A percentile compares a stretch with the other conserved stretches of the same genome.
These are phyloP conservation scores for Perognathus longimembris DNA, from an alignment of 2,113 vertebrate species.

Conservation along the genomic window DNA sequence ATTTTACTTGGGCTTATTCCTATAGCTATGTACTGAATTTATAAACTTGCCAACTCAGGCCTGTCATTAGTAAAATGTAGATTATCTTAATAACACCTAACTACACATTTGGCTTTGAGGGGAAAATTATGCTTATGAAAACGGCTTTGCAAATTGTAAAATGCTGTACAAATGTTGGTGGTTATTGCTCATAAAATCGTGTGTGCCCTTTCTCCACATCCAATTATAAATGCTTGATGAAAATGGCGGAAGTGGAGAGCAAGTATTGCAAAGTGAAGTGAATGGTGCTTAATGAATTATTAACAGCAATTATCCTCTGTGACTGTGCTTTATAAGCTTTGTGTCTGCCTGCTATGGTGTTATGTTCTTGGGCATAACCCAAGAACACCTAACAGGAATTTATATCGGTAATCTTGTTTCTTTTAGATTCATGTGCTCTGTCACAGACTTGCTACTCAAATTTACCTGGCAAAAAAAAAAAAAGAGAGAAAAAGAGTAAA, in stretches of 20 bases:
- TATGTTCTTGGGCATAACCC: neutral
- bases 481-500: neutral
- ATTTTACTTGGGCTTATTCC: neutral
- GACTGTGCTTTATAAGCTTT: neutral
- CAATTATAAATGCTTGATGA: slow-evolving; percentile 55
- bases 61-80: slow-evolving; percentile 39
- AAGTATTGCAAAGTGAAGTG: slow-evolving; percentile 5
- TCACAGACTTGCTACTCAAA: neutral
- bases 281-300: slow-evolving; percentile 50
- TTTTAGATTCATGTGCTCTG: neutral
- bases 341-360: neutral
- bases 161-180: neutral
- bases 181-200: slow-evolving; percentile 48
- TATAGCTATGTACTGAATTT: neutral
- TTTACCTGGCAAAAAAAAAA: neutral
- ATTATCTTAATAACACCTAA: slow-evolving; percentile 46
- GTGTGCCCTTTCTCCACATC: neutral
- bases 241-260: neutral
- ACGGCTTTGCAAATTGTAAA: slow-evolving; percentile 30
- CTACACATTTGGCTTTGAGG: neutral
- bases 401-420: neutral
- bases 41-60: neutral
- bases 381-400: neutral
- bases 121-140: slow-evolving; percentile 44
- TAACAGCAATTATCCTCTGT: neutral